These are phyloP conservation scores for Oithona nana DNA, from an alignment of 2,888 invertebrate genomes.

Conservation along the genomic window DNA sequence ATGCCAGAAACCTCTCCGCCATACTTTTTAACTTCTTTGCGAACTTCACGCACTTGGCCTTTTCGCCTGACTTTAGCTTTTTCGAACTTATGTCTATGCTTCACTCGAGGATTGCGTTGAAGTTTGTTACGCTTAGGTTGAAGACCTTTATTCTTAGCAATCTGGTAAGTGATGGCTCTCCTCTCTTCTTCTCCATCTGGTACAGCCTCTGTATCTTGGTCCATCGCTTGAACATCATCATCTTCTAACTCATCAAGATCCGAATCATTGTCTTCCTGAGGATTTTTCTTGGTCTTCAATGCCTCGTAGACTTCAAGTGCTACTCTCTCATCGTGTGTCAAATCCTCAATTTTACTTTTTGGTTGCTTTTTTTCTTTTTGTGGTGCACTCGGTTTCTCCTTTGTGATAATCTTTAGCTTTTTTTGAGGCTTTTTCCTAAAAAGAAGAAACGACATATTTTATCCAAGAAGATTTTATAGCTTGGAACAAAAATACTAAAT, in stretches of 20 bases:
- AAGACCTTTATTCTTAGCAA: slow-evolving; percentile 85
- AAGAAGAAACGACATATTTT: not conserved
- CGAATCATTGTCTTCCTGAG: no score
- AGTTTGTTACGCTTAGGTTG: slow-evolving; percentile 79
- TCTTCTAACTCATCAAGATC: slow-evolving; percentile 7
- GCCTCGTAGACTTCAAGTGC: not conserved
- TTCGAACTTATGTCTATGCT: slow-evolving; percentile 73
- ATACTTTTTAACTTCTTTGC: slow-evolving; percentile 61
- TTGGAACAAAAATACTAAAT: no score
- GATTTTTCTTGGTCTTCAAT: not conserved
- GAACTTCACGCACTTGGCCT: slow-evolving; percentile 69
- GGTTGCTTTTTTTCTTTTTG: not conserved
- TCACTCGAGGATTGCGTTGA: slow-evolving; percentile 80
- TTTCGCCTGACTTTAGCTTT: slow-evolving; percentile 80
- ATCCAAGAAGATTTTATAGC: no score
- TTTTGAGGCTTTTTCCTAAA: not conserved
- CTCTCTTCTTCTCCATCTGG: slow-evolving; percentile 34
- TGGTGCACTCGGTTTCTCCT: no score
- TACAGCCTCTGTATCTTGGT: not conserved
- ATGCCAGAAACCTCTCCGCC: slow-evolving; percentile 87
- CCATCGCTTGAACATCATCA: slow-evolving; percentile 10
- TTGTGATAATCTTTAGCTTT: not conserved
- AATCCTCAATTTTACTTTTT: not conserved
- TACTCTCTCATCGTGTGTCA: not conserved
- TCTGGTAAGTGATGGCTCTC: slow-evolving; percentile 74